Base-by-base conservation (phyloP, 2,797 vertebrate genomes). In the Rachycentron canadum region DNA sequence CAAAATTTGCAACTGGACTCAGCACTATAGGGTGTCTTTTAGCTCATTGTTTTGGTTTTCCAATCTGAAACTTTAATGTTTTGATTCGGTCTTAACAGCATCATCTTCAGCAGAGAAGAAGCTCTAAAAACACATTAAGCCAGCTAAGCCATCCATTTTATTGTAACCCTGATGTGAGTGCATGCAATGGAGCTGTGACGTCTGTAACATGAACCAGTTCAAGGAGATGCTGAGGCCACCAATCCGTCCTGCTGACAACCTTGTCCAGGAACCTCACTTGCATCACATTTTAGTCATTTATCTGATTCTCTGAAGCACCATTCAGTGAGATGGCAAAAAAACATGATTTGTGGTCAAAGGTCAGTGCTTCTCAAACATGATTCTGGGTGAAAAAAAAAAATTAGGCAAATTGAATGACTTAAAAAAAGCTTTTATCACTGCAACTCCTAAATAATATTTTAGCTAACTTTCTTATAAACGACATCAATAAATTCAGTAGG, bases 161-260 rank as follows among this genome's bases (percentile, higher is more conserved):
- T 7, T 32, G 32, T 32, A 32, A 3, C 40, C 47, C 23, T 53
- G 23, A 16, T 26, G 13, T 14, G 30, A 41, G 47, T 17, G n/a
- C 41, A 56, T 12, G 58, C 76, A 55, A 30, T 25, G 56, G 4
- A 41, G 70, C 52, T 2, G 32, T 72, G 69, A 84, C 56, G 81
- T 77, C 56, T 38, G 36, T 1, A 21, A 50, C 12, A 25, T 34
- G 36, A n/a, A 61, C 11, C 45, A 30, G 73, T 56, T 81, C 81
- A 81, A 69, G 81, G 79, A 69, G 64, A 60, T 5, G 50, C 28
- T 2, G 16, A 49, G 50, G 26, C 28, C 10, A 10, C 50, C 61
- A 25, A 23, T 47, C 59, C 21, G 43, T 49, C 49, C 62, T 30
- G 19, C 32, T 67, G 26, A 32, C 45, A 64, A 34, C 83, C 77